Conservation (phyloP, 2,888 invertebrate genomes). For the Papilio elwesi region DNA sequence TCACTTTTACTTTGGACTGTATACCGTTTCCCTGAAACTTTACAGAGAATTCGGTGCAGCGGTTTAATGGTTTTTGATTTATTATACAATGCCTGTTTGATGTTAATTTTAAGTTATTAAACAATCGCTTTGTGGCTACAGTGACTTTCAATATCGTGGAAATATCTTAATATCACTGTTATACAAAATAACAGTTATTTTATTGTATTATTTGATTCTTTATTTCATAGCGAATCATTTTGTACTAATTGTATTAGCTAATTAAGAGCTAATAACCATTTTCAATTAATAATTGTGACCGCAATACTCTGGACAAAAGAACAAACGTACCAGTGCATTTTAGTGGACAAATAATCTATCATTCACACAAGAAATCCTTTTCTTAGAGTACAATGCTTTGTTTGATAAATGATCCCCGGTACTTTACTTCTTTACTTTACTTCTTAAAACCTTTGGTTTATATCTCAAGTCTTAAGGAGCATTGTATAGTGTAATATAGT, state of each 20-base stretch:
- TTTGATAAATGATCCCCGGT: conserved; percentile 3
- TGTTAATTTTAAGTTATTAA: conserved; percentile 47
- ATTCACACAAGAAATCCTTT: conserved; percentile 5
- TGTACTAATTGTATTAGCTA: not conserved
- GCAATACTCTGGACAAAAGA: not conserved
- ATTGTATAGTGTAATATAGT: no score
- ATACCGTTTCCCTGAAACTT: conserved; percentile 49
- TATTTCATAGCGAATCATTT: not conserved
- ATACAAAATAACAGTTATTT: not conserved
- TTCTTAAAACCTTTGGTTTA: not conserved
- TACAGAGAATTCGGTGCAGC: conserved; percentile 59
- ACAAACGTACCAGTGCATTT: not conserved
- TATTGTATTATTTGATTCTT: not conserved
- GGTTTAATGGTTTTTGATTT: conserved; percentile 62
- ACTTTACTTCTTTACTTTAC: conserved; percentile 17
- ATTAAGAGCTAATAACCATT: no score
- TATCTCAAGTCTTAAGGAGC: not conserved
- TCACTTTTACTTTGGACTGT: conserved; percentile 20
- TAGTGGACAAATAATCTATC: conserved; percentile 12
- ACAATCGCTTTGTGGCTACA: conserved; percentile 19
- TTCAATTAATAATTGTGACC: no score
- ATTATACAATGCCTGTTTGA: conserved; percentile 51
- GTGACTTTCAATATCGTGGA: not conserved
- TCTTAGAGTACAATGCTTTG: not conserved
- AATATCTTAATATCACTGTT: not conserved